Evolutionary conservation across 1,140 invertebrate species (phyloP), one percentile per base, ranked within the genome.

Genomic region (Nixonia krombeini): DNA sequence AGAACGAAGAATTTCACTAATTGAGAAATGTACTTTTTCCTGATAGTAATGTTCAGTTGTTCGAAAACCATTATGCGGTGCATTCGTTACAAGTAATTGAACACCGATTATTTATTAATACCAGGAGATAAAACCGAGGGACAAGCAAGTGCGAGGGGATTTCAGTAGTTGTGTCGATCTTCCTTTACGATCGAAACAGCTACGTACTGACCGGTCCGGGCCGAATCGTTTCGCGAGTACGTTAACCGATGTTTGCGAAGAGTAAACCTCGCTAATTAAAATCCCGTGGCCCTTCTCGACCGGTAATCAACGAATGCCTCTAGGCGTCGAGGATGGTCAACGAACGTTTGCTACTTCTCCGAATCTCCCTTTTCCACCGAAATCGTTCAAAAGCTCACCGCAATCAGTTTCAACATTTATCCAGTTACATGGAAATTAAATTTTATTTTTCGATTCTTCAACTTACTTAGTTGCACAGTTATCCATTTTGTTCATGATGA

Each of bases 251-350:
- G 79, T 83, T 84, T 85, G 76, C 78, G 70, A 75, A 72, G 73
- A 77, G 82, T 64, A 84, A 85, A 85, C 81, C 68, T 63, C 49
- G 73, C 76, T 85, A 84, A 85, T 85, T 85, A 84, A 85, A 85
- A 84, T 84, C 78, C 75, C 52, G 70, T 65, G 75, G 74, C 72
- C 71, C 76, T 75, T 61, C 74, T 74, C 66, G 70, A 65, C 51
- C 73, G 70, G 78, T 81, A 82, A 82, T 83, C 79, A 82, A 82
- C 75, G 76, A 63, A 79, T 80, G 79, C 79, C 79, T 78, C 69
- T 67, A 70, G 78, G 77, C 78, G 58, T 46, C 58, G 71, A 78
- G 72, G 67, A 79, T 81, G 80, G 78, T 80, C 79, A 83, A 76
- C 70, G 75, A 56, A 64, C 53, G 68, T 45, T 56, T 64, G 57